Evolutionary conservation across 1,140 invertebrate genomes (phyloP).

Genomic region (Lucilia sericata): DNA sequence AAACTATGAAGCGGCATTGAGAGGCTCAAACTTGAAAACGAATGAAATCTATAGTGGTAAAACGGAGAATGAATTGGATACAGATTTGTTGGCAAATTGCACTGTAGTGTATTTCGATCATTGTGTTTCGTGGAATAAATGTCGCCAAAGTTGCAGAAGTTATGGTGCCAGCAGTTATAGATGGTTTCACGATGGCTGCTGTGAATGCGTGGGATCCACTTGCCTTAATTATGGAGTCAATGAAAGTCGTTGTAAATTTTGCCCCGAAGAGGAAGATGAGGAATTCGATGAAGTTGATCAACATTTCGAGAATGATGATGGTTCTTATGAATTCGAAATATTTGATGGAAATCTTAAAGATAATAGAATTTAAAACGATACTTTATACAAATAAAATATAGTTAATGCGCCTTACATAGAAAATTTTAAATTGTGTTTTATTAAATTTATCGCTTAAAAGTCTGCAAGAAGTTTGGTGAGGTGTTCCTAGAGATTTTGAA

Average conservation of each 20-base stretch:
- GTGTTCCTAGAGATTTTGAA: too few species aligned
- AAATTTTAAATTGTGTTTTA: too few species aligned
- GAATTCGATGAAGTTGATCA: conserved; percentile 53
- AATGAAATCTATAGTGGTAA: conserved; percentile 52
- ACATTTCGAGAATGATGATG: conserved; percentile 50
- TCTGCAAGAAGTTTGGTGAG: too few species aligned
- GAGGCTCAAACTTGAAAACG: conserved; percentile 58
- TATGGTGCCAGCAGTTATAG: conserved; percentile 69
- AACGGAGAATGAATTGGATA: conserved; percentile 65
- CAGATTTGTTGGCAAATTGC: conserved; percentile 83
- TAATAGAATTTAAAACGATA: conserved; percentile 13
- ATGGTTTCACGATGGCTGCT: conserved; percentile 97
- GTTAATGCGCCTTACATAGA: too few species aligned
- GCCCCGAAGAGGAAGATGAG: conserved; percentile 60
- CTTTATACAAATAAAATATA: background rate
- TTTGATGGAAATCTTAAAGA: conserved; percentile 7
- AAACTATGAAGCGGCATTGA: conserved; percentile 72
- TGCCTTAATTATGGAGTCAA: conserved; percentile 94
- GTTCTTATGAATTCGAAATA: conserved; percentile 51
- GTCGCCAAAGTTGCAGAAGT: conserved; percentile 59
- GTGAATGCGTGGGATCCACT: conserved; percentile 90
- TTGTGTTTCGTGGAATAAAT: conserved; percentile 91
- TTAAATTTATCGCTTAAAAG: too few species aligned
- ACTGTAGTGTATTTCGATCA: conserved; percentile 92
- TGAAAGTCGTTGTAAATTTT: conserved; percentile 72